A percentile compares a stretch with the other conserved stretches of the same genome.
Conservation (phyloP, 2,888 invertebrate genomes). For the Barypeithes pellucidus region DNA sequence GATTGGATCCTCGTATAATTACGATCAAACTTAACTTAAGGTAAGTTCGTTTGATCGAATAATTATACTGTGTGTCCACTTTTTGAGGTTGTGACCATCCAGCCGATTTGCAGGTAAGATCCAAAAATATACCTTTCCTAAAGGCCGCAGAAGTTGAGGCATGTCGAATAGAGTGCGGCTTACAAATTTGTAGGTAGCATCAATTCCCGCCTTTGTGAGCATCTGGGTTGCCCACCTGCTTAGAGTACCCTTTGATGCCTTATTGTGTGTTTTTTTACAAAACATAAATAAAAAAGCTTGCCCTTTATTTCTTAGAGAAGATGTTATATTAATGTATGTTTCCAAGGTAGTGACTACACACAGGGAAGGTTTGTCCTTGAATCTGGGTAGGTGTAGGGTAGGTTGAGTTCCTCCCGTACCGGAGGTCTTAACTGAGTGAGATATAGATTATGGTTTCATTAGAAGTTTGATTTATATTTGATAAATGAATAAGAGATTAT, state of each 20-base stretch:
- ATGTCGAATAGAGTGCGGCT: constrained; percentile 23
- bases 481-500: constrained; percentile 43
- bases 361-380: constrained; percentile 23
- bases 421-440: background rate
- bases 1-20: constrained; percentile 5
- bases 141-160: constrained; percentile 4
- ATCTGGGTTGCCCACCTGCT: constrained; percentile 40
- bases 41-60: too few species aligned
- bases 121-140: background rate
- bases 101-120: constrained; percentile 14
- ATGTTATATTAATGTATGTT: constrained; percentile 25
- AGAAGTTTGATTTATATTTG: constrained; percentile 16
- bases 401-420: constrained; percentile 16
- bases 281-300: constrained; percentile 9
- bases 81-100: constrained; percentile 23
- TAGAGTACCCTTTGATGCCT: constrained; percentile 34
- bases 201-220: constrained; percentile 36
- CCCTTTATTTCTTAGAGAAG: constrained; percentile 1
- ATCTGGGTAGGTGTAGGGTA: constrained; percentile 13
- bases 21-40: too few species aligned
- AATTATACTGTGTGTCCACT: too few species aligned
- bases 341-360: constrained; percentile 28
- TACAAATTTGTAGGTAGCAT: constrained; percentile 24
- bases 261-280: constrained; percentile 29
- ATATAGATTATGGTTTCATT: constrained; percentile 22